Percentiles rank a stretch among this genome's conserved stretches.
These are phyloP conservation scores for Toxonevra muliebris DNA, from an alignment of 2,888 invertebrate genomes.

Conservation along the genomic window DNA sequence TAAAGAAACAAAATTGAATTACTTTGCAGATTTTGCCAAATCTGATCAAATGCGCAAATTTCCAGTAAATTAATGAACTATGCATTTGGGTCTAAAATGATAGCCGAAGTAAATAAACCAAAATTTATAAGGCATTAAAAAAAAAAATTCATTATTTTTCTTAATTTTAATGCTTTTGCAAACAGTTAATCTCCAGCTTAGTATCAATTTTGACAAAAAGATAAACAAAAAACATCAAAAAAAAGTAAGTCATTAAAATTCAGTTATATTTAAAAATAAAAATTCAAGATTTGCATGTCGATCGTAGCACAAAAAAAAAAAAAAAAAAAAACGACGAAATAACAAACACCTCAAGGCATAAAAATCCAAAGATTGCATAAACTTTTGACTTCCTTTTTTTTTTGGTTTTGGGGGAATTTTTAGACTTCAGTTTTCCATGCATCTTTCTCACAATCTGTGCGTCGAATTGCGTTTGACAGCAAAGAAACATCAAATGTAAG, in stretches of 20 bases:
- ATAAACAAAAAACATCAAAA: neutral
- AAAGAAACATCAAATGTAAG: constrained; percentile 29
- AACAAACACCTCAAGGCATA: neutral
- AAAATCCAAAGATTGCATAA: neutral
- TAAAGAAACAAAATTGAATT: no score
- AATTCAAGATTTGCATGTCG: no score
- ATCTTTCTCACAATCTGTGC: constrained; percentile 3
- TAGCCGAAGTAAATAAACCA: neutral
- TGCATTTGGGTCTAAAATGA: constrained; percentile 1
- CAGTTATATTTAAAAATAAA: neutral
- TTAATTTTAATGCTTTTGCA: constrained; percentile 2
- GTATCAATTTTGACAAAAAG: no score
- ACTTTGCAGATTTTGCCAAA: no score
- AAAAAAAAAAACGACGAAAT: no score
- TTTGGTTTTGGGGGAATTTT: no score
- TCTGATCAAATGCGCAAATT: no score
- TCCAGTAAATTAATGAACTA: neutral
- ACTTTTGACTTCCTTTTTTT: no score
- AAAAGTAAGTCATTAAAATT: neutral
- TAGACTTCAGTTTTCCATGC: no score
- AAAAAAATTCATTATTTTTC: constrained; percentile 2
- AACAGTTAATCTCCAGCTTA: no score
- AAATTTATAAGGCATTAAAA: neutral
- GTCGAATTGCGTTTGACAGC: constrained; percentile 9
- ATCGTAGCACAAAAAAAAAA: no score